A percentile compares a stretch with the other conserved stretches of the same genome.
Evolutionary conservation across 2,797 vertebrate species (phyloP).

Genomic region (Petrocephalus schoutedeni): DNA sequence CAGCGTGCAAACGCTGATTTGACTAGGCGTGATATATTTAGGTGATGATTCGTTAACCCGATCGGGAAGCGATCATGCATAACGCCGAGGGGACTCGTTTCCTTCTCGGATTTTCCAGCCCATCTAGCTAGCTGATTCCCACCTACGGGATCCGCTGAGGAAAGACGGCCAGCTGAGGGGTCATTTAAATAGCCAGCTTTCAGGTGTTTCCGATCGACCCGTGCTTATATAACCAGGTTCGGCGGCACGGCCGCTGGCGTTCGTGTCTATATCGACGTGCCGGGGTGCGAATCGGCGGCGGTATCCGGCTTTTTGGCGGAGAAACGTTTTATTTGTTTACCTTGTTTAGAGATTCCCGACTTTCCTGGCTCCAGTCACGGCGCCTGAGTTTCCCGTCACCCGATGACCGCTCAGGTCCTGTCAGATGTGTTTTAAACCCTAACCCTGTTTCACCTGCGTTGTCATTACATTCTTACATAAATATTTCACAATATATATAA

Average conservation of each 20-base stretch:
- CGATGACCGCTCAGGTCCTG: constrained; percentile 42
- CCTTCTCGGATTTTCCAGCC: neutral
- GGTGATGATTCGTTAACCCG: neutral
- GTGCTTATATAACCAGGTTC: constrained; percentile 26
- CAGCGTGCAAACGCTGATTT: neutral
- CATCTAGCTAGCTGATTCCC: neutral
- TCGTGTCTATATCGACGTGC: constrained; percentile 30
- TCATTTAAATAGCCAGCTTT: constrained; percentile 54
- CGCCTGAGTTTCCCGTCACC: constrained; percentile 67
- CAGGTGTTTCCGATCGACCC: constrained; percentile 31
- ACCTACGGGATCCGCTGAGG: constrained; percentile 18
- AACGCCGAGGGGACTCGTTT: neutral
- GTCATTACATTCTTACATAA: neutral
- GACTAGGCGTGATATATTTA: neutral
- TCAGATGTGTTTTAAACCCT: neutral
- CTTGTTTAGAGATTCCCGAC: constrained; percentile 73
- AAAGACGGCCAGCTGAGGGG: constrained; percentile 51
- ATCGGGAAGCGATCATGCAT: neutral
- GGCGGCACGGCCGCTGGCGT: constrained; percentile 36
- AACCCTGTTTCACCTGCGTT: neutral
- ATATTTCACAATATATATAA: neutral
- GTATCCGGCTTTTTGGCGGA: constrained; percentile 40
- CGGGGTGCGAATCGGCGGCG: constrained; percentile 28
- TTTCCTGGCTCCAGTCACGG: constrained; percentile 72
- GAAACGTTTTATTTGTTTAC: constrained; percentile 68